Percentiles rank a stretch among this genome's conserved stretches.
These are phyloP conservation scores for Cryptotermes secundus DNA, from an alignment of 1,140 invertebrate species.

Conservation along the genomic window DNA sequence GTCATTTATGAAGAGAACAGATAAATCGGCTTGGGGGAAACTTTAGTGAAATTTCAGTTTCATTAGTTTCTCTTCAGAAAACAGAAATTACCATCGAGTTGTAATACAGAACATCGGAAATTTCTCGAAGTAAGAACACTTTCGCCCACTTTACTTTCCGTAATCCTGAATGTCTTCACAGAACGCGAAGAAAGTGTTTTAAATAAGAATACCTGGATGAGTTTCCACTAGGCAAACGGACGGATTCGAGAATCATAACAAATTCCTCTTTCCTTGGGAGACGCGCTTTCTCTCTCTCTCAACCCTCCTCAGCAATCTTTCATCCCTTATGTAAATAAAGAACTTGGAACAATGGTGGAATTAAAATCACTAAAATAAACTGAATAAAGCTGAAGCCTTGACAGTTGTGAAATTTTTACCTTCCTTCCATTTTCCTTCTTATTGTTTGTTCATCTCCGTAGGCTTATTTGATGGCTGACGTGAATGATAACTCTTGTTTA, in stretches of 20 bases:
- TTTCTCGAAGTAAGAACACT: neutral
- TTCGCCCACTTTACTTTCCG: neutral
- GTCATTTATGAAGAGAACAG: no score
- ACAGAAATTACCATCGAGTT: no score
- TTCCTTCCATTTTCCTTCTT: neutral
- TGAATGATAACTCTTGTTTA: neutral
- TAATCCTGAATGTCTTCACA: neutral
- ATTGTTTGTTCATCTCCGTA: no score
- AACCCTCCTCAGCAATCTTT: neutral
- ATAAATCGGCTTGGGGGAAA: no score
- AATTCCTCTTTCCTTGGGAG: neutral
- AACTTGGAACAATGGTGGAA: neutral
- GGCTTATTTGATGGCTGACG: neutral
- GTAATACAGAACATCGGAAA: no score
- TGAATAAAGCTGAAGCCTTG: neutral
- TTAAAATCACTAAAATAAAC: slow-evolving; percentile 6
- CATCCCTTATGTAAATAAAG: neutral
- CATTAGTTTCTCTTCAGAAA: no score
- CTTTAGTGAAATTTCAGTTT: no score
- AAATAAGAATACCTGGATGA: neutral
- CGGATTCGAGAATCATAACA: neutral
- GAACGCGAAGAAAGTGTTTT: neutral
- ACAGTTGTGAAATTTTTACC: neutral
- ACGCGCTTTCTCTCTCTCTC: neutral
- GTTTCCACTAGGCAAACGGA: neutral